Evolutionary conservation across 1,140 invertebrate species (phyloP).

Genomic region (Fopius arisanus): DNA sequence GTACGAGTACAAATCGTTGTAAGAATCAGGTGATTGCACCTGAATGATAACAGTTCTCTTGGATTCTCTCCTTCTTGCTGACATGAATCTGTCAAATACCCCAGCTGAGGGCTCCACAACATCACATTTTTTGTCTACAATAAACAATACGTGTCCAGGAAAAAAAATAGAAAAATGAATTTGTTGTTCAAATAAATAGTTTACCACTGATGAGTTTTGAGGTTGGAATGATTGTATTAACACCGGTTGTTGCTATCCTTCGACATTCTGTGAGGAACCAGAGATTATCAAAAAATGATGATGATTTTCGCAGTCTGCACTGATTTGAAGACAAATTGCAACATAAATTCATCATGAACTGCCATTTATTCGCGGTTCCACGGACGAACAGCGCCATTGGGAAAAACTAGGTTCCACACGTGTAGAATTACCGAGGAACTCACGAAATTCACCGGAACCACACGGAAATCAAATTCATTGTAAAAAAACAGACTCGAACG

Average conservation of each 20-base stretch:
- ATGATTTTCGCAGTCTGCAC: background rate
- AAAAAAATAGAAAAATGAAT: background rate
- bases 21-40: constrained; percentile 71
- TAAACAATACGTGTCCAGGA: background rate
- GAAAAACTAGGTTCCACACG: constrained; percentile 26
- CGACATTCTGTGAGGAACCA: background rate
- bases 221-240: background rate
- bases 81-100: constrained; percentile 53
- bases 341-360: constrained; percentile 29
- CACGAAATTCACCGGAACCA: background rate
- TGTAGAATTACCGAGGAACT: background rate
- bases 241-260: background rate
- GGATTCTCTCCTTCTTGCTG: constrained; percentile 66
- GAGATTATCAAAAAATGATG: background rate
- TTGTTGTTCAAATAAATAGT: background rate
- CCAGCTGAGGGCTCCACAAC: background rate
- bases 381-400: constrained; percentile 51
- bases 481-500: too few relatives aligned
- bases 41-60: constrained; percentile 69
- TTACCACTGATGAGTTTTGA: background rate
- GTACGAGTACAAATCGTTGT: constrained; percentile 69
- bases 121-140: background rate
- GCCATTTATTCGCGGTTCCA: constrained; percentile 38
- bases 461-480: background rate
- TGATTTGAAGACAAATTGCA: constrained; percentile 30